Conservation (phyloP, 2,797 vertebrate genomes). For the Tachyglossus aculeatus region DNA sequence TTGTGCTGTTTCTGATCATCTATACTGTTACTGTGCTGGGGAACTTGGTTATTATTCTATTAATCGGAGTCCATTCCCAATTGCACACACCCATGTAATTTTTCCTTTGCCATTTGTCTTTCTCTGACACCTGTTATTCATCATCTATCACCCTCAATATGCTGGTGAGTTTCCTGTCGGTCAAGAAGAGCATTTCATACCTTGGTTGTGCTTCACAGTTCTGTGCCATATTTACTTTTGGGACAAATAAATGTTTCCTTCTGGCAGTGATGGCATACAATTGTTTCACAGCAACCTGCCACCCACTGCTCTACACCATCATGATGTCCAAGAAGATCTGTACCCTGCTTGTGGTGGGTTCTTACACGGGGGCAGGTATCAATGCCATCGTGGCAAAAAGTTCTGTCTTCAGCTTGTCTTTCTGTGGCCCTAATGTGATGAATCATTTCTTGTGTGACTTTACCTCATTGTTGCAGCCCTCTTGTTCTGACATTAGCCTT, state of each 20-base stretch:
- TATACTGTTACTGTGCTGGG: slow-evolving; percentile 10
- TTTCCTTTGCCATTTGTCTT: slow-evolving; percentile 34
- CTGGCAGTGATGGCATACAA: slow-evolving; percentile 40
- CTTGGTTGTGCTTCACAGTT: not conserved
- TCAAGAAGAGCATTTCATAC: slow-evolving; percentile 21
- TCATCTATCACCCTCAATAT: slow-evolving; percentile 24
- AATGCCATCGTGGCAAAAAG: not conserved
- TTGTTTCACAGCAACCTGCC: slow-evolving; percentile 35
- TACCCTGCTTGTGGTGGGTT: not conserved
- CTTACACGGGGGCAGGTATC: slow-evolving; percentile 8
- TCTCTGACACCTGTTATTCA: slow-evolving; percentile 22
- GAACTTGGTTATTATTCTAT: slow-evolving; percentile 23
- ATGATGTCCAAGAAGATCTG: slow-evolving; percentile 24
- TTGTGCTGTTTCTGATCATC: slow-evolving; percentile 17
- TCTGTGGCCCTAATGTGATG: not conserved
- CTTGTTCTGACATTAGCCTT: not conserved
- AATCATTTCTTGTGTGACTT: slow-evolving; percentile 20
- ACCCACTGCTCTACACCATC: slow-evolving; percentile 23
- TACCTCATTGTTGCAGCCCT: not conserved
- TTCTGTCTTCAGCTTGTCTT: not conserved
- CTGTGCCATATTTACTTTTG: not conserved
- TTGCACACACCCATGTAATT: slow-evolving; percentile 47
- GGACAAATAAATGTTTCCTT: slow-evolving; percentile 26
- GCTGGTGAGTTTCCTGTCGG: not conserved
- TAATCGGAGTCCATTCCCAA: slow-evolving; percentile 4